phyloP scores from a whole-genome alignment of 2,797 vertebrate genomes.

The Halcyon badia region DNA sequence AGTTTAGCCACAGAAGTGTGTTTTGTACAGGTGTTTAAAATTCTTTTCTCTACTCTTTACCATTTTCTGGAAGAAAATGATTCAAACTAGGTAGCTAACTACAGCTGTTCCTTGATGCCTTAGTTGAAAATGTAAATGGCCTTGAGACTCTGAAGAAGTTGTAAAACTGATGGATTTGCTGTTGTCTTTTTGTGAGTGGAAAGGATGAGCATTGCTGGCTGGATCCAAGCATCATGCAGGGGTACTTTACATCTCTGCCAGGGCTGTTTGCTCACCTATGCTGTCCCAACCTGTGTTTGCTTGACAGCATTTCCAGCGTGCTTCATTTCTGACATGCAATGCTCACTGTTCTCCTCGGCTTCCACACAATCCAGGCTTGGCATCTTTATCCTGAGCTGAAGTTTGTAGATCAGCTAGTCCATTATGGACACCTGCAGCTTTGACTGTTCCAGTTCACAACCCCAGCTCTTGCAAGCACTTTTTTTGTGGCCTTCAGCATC shows the following conservation, averaged over 20 bases:
- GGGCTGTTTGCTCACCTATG: not conserved
- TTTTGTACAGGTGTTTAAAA: conserved; percentile 41
- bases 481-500: conserved; percentile 28
- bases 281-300: not conserved
- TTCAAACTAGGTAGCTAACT: conserved; percentile 19
- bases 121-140: not conserved
- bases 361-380: not conserved
- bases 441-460: not conserved
- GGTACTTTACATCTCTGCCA: not conserved
- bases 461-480: not conserved
- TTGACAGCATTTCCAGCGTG: not conserved
- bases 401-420: not conserved
- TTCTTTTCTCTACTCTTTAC: not conserved
- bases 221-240: not conserved
- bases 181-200: not conserved
- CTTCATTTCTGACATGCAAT: not conserved
- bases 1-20: not conserved
- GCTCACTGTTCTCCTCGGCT: not conserved
- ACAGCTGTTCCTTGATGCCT: not conserved
- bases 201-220: conserved; percentile 8
- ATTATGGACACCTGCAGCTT: not conserved
- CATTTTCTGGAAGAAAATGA: conserved; percentile 32
- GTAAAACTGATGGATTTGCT: not conserved
- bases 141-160: not conserved
- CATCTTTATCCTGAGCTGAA: not conserved